Percentiles rank a stretch among this genome's conserved stretches.
These are phyloP conservation scores for Dendronephthya gigantea DNA, from an alignment of 64 coral and sea anemone genomes.

Conservation along the genomic window DNA sequence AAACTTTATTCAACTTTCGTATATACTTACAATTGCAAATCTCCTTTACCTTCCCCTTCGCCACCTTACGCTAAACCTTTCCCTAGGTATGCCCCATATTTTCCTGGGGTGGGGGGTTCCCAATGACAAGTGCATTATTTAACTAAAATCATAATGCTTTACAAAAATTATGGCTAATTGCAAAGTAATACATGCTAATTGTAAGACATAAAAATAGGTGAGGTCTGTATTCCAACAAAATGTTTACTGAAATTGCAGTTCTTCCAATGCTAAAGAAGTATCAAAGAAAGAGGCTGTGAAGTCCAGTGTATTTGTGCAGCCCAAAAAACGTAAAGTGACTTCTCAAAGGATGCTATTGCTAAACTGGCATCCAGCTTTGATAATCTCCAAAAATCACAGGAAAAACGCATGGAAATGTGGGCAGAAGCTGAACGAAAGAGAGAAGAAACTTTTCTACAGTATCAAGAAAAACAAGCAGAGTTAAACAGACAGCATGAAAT, in stretches of 20 bases:
- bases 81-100: no score
- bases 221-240: background rate
- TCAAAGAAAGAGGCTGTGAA: background rate
- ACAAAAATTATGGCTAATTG: no score
- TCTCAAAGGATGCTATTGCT: slow-evolving; percentile 47
- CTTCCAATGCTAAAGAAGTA: background rate
- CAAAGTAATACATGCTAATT: no score
- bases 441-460: slow-evolving; percentile 41
- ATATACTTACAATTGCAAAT: no score
- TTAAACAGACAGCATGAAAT: slow-evolving; percentile 47
- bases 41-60: no score
- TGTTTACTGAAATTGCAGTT: background rate
- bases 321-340: slow-evolving; percentile 43
- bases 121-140: no score
- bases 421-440: slow-evolving; percentile 41
- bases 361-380: slow-evolving; percentile 40
- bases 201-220: no score
- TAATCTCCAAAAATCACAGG: slow-evolving; percentile 55
- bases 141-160: no score
- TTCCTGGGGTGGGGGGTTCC: no score
- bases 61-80: no score
- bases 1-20: no score
- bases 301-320: background rate
- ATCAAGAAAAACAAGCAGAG: slow-evolving; percentile 63
- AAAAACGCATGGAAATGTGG: slow-evolving; percentile 45